Evolutionary conservation across 1,140 invertebrate genomes (phyloP), one percentile per base, ranked within the genome.

Genomic region (Babylonia areolata): DNA sequence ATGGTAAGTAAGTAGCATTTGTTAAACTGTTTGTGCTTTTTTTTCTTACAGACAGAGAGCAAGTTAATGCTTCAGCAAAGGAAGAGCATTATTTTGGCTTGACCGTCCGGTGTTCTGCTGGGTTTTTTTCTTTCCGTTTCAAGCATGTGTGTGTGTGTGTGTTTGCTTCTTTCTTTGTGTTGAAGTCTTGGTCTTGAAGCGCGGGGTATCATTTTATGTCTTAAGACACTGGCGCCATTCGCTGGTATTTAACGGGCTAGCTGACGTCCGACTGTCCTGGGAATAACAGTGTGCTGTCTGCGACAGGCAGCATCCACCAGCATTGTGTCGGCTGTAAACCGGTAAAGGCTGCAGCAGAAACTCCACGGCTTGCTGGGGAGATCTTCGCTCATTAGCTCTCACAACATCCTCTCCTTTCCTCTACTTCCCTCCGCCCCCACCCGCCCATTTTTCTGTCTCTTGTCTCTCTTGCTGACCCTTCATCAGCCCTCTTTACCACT

Each of bases 171-270:
- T n/a, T 23, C 12, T 64, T n/a, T 64, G 0, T 11, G 5, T 64
- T n/a, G 28, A 64, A 64, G 28, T 64, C 28, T 64, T 64, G 58
- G 58, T 64, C 15, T 64, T 64, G 28, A n/a, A 51, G 58, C 58
- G 58, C 17, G n/a, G 20, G 58, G 20, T 64, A 64, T 64, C 20
- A n/a, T 64, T 64, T 64, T 5, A 64, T 64, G 58, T 64, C 58
- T n/a, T 20, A 28, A 23, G 58, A n/a, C 28, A 23, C 58, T 64
- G 58, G 58, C 58, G 58, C 58, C 58, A 64, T 64, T 23, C 15
- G 58, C 58, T n/a, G 58, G 58, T 64, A 64, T 64, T 64, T 64
- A 64, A 64, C 58, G 58, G 58, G 58, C 58, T 6, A 64, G 58
- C 28, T 64, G 58, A 64, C 58, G 58, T 23, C 58, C 58, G 58